Percentiles rank a stretch among this genome's conserved stretches.
These are phyloP conservation scores for Siniperca chuatsi DNA, from an alignment of 2,113 vertebrate species.

Conservation along the genomic window DNA sequence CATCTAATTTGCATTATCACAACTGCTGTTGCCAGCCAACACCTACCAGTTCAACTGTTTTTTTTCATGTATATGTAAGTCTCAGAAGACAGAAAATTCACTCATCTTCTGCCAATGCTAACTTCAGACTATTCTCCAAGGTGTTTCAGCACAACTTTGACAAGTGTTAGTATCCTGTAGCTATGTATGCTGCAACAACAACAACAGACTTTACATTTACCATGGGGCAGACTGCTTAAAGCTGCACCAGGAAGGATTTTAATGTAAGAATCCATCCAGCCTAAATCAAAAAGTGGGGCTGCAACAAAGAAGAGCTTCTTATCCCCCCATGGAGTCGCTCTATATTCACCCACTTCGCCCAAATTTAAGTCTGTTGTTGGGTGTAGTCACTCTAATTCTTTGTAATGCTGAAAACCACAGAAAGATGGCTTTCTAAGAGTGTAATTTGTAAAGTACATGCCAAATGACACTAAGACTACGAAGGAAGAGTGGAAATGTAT, in stretches of 20 bases:
- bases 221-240: slow-evolving; percentile 51
- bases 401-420: background rate
- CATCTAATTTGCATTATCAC: slow-evolving; percentile 69
- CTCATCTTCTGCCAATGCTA: slow-evolving; percentile 58
- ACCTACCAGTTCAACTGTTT: slow-evolving; percentile 53
- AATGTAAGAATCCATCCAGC: slow-evolving; percentile 28
- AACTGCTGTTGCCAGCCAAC: slow-evolving; percentile 55
- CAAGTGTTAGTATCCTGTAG: slow-evolving; percentile 64
- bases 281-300: slow-evolving; percentile 41
- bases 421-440: background rate
- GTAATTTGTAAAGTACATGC: background rate
- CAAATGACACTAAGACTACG: background rate
- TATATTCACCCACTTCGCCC: slow-evolving; percentile 38
- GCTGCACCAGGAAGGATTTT: slow-evolving; percentile 29
- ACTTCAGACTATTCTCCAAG: slow-evolving; percentile 62
- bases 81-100: slow-evolving; percentile 54
- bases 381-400: slow-evolving; percentile 3
- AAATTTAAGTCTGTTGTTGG: slow-evolving; percentile 18
- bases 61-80: slow-evolving; percentile 34
- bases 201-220: slow-evolving; percentile 63
- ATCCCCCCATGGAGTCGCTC: slow-evolving; percentile 45
- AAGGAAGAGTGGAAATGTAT: background rate
- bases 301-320: slow-evolving; percentile 44
- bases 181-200: slow-evolving; percentile 46
- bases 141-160: slow-evolving; percentile 55